These are phyloP conservation scores for Oreochromis niloticus DNA, from an alignment of 2,113 vertebrate genomes.

Conservation along the genomic window DNA sequence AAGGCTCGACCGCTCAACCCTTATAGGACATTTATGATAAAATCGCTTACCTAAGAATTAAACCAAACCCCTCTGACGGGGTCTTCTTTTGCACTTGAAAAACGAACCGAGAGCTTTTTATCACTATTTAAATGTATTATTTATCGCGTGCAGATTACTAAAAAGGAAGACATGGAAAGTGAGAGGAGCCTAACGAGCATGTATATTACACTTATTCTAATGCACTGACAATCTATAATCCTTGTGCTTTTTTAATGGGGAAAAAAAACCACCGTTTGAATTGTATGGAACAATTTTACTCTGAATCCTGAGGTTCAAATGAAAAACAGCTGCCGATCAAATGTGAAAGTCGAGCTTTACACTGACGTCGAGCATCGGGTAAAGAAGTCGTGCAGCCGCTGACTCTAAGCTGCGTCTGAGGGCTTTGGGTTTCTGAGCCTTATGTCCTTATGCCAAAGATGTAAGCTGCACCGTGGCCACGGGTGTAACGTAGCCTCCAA, in stretches of 20 bases:
- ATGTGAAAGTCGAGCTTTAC: not conserved
- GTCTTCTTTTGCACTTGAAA: not conserved
- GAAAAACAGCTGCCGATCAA: not conserved
- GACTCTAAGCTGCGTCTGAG: not conserved
- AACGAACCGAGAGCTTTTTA: not conserved
- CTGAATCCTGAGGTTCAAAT: not conserved
- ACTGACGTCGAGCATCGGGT: not conserved
- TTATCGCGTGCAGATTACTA: not conserved
- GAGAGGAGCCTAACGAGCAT: not conserved
- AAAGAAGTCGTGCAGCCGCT: not conserved
- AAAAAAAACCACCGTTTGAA: slow-evolving; percentile 20
- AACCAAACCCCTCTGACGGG: not conserved
- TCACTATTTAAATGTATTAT: not conserved
- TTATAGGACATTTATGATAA: not conserved
- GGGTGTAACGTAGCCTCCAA: not conserved
- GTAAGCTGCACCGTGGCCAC: slow-evolving; percentile 24
- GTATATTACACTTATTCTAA: not conserved
- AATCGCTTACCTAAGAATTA: not conserved
- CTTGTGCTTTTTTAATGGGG: not conserved
- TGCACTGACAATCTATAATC: slow-evolving; percentile 52
- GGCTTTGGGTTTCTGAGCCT: slow-evolving; percentile 57
- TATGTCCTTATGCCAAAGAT: slow-evolving; percentile 73
- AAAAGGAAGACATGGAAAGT: not conserved
- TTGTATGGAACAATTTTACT: not conserved
- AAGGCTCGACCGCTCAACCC: not conserved